Conservation (phyloP, 2,888 invertebrate species). For the Brachynemurus nebulosus region DNA sequence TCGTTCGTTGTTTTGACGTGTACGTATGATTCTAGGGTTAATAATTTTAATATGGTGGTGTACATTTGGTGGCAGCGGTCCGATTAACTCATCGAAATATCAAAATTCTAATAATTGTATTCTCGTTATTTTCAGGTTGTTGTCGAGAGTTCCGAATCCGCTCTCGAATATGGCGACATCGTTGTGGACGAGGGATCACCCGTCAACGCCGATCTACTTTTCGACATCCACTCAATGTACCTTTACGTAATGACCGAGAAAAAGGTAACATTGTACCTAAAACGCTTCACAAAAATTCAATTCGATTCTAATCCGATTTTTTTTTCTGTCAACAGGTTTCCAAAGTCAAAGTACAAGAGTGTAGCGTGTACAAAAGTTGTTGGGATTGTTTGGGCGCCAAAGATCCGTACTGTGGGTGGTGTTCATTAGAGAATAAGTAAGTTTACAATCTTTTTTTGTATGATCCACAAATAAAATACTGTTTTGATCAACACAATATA, state of each 20-base stretch:
- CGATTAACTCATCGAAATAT: no score
- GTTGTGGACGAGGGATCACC: slow-evolving; percentile 68
- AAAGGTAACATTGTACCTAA: slow-evolving; percentile 42
- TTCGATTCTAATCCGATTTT: neutral
- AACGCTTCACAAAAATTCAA: neutral
- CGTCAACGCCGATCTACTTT: slow-evolving; percentile 81
- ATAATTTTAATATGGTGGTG: no score
- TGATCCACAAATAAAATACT: neutral
- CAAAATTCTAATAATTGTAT: no score
- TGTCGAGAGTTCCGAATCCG: slow-evolving; percentile 68
- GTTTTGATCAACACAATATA: no score
- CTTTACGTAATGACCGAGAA: slow-evolving; percentile 88
- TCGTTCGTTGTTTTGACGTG: no score
- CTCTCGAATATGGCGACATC: slow-evolving; percentile 84
- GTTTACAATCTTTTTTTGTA: slow-evolving; percentile 19
- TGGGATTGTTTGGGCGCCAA: slow-evolving; percentile 84
- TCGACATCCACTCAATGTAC: slow-evolving; percentile 81
- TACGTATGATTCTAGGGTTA: no score
- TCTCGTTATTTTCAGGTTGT: slow-evolving; percentile 50
- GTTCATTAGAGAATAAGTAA: slow-evolving; percentile 84
- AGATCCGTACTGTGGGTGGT: slow-evolving; percentile 97
- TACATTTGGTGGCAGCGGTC: no score
- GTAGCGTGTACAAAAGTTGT: slow-evolving; percentile 81
- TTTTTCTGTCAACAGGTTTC: slow-evolving; percentile 37
- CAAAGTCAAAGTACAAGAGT: slow-evolving; percentile 90